Evolutionary conservation across 2,113 vertebrate species (phyloP).

Genomic region (Gadus macrocephalus): DNA sequence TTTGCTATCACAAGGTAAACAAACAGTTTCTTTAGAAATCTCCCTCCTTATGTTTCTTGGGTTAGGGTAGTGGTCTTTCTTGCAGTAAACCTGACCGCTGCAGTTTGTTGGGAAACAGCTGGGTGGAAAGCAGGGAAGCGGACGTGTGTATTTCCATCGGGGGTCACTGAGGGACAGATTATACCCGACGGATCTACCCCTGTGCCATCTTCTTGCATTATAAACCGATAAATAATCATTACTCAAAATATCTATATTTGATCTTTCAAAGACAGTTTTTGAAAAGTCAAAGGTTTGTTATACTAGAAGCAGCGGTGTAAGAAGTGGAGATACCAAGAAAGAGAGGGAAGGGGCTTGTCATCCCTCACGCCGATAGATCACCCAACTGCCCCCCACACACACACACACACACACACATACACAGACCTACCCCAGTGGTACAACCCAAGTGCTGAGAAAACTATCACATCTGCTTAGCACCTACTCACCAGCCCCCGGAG

Average conservation of each 20-base stretch:
- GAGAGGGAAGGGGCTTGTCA: too few relatives aligned
- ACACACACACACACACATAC: conserved; percentile 3
- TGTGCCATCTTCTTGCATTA: too few relatives aligned
- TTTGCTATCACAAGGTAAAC: conserved; percentile 59
- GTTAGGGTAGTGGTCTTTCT: conserved; percentile 30
- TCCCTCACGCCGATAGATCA: too few relatives aligned
- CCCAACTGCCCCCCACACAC: conserved; percentile 2
- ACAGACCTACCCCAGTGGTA: not conserved
- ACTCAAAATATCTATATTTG: too few relatives aligned
- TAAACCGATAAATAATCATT: too few relatives aligned
- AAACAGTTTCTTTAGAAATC: conserved; percentile 44
- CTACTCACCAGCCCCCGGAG: conserved; percentile 31
- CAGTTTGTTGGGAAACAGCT: conserved; percentile 27
- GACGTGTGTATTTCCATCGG: too few relatives aligned
- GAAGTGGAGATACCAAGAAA: too few relatives aligned
- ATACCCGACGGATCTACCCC: too few relatives aligned
- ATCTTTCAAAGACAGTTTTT: too few relatives aligned
- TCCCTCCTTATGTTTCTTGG: conserved; percentile 39
- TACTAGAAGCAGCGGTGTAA: too few relatives aligned
- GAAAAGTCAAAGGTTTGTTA: too few relatives aligned
- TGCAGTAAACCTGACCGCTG: conserved; percentile 52
- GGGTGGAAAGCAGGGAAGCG: not conserved
- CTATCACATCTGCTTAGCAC: conserved; percentile 53
- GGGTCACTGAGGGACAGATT: too few relatives aligned
- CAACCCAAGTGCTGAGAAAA: conserved; percentile 47